Conservation (phyloP, 2,797 vertebrate species). For the Pseudomugil gertrudae region DNA sequence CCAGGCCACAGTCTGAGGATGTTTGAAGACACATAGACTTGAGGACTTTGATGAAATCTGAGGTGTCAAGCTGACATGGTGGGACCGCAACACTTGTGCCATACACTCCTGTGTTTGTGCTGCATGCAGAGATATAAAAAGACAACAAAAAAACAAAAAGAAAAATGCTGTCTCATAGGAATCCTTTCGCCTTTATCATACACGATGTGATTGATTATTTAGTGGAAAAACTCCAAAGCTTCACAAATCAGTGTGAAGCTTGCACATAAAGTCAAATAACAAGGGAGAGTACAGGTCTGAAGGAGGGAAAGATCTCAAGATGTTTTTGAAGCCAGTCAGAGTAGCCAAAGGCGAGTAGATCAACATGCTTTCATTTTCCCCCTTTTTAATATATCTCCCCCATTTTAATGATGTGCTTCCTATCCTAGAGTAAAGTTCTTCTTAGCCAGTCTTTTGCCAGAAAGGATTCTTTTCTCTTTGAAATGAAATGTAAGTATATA, state of each 20-base stretch:
- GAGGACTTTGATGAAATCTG: slow-evolving; percentile 73
- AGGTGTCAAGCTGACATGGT: slow-evolving; percentile 69
- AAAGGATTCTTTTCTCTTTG: slow-evolving; percentile 80
- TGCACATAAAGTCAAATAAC: slow-evolving; percentile 80
- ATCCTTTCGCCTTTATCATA: slow-evolving; percentile 46
- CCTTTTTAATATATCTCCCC: slow-evolving; percentile 80
- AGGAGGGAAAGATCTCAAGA: slow-evolving; percentile 75
- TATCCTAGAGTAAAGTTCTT: slow-evolving; percentile 84
- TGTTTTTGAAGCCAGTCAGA: slow-evolving; percentile 80
- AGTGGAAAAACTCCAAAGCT: slow-evolving; percentile 72
- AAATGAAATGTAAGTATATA: slow-evolving; percentile 87
- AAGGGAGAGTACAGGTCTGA: slow-evolving; percentile 79
- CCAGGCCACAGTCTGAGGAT: slow-evolving; percentile 59
- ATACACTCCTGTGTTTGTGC: slow-evolving; percentile 41
- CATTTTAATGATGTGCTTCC: slow-evolving; percentile 85
- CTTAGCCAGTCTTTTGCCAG: slow-evolving; percentile 74
- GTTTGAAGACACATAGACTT: slow-evolving; percentile 69
- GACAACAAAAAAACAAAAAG: too few relatives aligned
- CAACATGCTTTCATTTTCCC: slow-evolving; percentile 77
- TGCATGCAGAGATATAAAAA: too few relatives aligned
- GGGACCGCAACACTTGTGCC: slow-evolving; percentile 46
- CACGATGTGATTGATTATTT: slow-evolving; percentile 82
- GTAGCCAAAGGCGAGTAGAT: slow-evolving; percentile 80
- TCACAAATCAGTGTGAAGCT: slow-evolving; percentile 70
- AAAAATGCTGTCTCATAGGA: slow-evolving; percentile 40